A percentile compares a stretch with the other conserved stretches of the same genome.
Evolutionary conservation across 1,140 invertebrate genomes (phyloP).

Genomic region (Rhynchophorus ferrugineus): DNA sequence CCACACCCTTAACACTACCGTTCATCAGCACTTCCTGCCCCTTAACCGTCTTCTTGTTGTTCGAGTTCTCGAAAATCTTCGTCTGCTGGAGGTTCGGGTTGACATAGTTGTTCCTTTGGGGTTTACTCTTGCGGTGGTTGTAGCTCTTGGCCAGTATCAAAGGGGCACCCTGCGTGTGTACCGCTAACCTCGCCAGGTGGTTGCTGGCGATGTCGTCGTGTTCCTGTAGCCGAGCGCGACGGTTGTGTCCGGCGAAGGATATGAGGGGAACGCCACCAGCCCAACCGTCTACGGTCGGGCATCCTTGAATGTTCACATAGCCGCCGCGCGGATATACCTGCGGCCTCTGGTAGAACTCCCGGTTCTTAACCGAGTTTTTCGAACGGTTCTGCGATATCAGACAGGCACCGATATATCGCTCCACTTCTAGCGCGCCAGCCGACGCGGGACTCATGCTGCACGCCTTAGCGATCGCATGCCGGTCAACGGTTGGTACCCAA

Average conservation of each 20-base stretch:
- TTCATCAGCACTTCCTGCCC: constrained; percentile 26
- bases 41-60: constrained; percentile 31
- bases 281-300: constrained; percentile 38
- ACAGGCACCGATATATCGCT: constrained; percentile 59
- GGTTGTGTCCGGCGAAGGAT: constrained; percentile 29
- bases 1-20: constrained; percentile 42
- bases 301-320: constrained; percentile 27
- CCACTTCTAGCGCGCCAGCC: constrained; percentile 50
- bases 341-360: constrained; percentile 23
- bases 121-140: constrained; percentile 35
- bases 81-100: constrained; percentile 11
- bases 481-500: neutral
- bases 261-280: constrained; percentile 36
- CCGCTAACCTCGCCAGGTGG: constrained; percentile 55
- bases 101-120: constrained; percentile 27
- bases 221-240: constrained; percentile 4
- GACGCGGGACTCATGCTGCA: constrained; percentile 53
- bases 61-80: constrained; percentile 22
- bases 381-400: constrained; percentile 49
- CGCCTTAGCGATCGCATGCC: constrained; percentile 8
- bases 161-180: constrained; percentile 69
- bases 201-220: constrained; percentile 23
- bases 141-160: constrained; percentile 56
- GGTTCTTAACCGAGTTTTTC: constrained; percentile 36
- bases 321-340: constrained; percentile 33